Evolutionary conservation across 2,113 vertebrate genomes (phyloP).

Genomic region (Melanotaenia duboulayi): DNA sequence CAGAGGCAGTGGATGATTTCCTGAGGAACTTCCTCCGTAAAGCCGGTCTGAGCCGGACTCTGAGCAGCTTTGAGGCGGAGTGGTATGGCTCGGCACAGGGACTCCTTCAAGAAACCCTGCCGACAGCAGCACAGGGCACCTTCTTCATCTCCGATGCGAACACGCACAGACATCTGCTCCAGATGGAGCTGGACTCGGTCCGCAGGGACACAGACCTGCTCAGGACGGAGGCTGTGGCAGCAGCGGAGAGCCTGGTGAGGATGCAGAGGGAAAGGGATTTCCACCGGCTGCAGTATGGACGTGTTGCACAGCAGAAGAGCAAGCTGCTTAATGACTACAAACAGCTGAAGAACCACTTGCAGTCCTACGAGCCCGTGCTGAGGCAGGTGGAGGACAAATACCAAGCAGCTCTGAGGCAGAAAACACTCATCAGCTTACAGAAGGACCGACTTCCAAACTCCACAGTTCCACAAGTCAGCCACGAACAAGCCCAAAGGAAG

Average conservation of each 20-base stretch:
- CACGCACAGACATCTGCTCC: slow-evolving; percentile 81
- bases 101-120: neutral
- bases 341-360: slow-evolving; percentile 87
- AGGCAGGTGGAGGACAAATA: slow-evolving; percentile 86
- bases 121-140: slow-evolving; percentile 17
- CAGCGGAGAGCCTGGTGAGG: slow-evolving; percentile 82
- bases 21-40: slow-evolving; percentile 90
- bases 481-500: neutral
- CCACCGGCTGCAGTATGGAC: slow-evolving; percentile 86
- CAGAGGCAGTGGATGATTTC: slow-evolving; percentile 89
- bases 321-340: slow-evolving; percentile 84
- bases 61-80: slow-evolving; percentile 91
- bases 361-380: slow-evolving; percentile 84
- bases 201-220: slow-evolving; percentile 82
- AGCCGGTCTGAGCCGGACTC: slow-evolving; percentile 87
- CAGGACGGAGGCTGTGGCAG: slow-evolving; percentile 77
- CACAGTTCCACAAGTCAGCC: neutral
- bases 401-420: slow-evolving; percentile 60
- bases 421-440: slow-evolving; percentile 41
- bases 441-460: slow-evolving; percentile 14
- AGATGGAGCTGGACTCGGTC: slow-evolving; percentile 78
- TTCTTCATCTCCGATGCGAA: slow-evolving; percentile 83
- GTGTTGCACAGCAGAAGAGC: slow-evolving; percentile 86
- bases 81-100: slow-evolving; percentile 85
- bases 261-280: slow-evolving; percentile 88